Conservation (phyloP, 2,113 vertebrate species). For the Protobothrops flavoviridis region DNA sequence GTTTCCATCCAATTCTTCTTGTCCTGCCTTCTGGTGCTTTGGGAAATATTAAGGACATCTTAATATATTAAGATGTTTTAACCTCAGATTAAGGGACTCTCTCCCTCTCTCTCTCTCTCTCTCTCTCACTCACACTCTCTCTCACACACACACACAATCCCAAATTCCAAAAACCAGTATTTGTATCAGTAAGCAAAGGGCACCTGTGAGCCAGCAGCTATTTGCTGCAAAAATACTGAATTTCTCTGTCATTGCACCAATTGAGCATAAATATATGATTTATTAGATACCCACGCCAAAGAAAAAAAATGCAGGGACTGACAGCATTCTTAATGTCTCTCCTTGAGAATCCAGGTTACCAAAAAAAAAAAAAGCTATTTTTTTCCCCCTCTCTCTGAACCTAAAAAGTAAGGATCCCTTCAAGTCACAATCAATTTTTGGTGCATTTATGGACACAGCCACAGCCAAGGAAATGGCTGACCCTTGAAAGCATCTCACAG, state of each 20-base stretch:
- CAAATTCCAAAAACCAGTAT: not conserved
- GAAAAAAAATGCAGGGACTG: not conserved
- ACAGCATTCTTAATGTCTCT: not conserved
- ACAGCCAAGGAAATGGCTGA: not conserved
- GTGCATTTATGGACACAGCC: not conserved
- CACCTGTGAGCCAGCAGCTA: conserved; percentile 21
- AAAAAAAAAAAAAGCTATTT: not conserved
- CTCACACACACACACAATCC: conserved; percentile 23
- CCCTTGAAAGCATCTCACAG: not conserved
- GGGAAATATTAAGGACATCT: too few species aligned
- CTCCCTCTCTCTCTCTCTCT: not conserved
- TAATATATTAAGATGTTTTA: too few species aligned
- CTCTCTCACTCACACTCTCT: too few species aligned
- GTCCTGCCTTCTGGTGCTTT: too few species aligned
- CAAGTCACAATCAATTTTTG: not conserved
- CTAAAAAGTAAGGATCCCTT: not conserved
- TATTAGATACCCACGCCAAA: not conserved
- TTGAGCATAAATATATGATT: not conserved
- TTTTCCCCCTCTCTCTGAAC: not conserved
- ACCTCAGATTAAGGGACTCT: not conserved
- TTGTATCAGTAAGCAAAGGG: conserved; percentile 20
- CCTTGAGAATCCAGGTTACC: not conserved
- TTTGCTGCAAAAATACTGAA: conserved; percentile 31
- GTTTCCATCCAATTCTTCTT: too few species aligned
- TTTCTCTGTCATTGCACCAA: not conserved